Conservation (phyloP, 2,797 vertebrate species). For the Myotis planiceps region DNA sequence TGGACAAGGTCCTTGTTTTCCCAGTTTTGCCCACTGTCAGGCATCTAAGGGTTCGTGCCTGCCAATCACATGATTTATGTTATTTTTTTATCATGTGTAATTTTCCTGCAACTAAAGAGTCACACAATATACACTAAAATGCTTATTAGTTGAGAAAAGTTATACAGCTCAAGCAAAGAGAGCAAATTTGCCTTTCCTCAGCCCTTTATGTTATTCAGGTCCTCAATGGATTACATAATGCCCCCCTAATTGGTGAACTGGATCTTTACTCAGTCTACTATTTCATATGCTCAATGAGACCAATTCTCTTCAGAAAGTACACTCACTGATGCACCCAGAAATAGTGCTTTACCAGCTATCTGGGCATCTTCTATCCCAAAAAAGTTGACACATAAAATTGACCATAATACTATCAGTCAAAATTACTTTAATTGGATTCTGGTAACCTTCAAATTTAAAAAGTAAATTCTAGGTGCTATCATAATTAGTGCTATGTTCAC, state of each 20-base stretch:
- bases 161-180: not conserved
- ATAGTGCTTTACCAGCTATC: not conserved
- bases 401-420: not conserved
- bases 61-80: not conserved
- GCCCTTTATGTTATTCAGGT: not conserved
- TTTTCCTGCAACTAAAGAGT: not conserved
- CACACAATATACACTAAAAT: not conserved
- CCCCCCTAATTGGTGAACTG: not conserved
- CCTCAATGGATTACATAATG: not conserved
- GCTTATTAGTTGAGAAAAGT: not conserved
- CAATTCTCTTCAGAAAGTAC: not conserved
- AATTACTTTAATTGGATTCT: not conserved
- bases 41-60: not conserved
- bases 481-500: not conserved
- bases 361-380: not conserved
- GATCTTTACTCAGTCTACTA: not conserved
- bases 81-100: not conserved
- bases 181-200: not conserved
- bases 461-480: not conserved
- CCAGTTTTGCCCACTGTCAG: not conserved
- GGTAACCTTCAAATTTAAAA: not conserved
- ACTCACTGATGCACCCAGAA: not conserved
- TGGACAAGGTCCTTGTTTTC: not conserved
- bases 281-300: not conserved
- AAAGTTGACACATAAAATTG: not conserved